These are phyloP conservation scores for Syngnathoides biaculeatus DNA, from an alignment of 2,113 vertebrate genomes.

Conservation along the genomic window DNA sequence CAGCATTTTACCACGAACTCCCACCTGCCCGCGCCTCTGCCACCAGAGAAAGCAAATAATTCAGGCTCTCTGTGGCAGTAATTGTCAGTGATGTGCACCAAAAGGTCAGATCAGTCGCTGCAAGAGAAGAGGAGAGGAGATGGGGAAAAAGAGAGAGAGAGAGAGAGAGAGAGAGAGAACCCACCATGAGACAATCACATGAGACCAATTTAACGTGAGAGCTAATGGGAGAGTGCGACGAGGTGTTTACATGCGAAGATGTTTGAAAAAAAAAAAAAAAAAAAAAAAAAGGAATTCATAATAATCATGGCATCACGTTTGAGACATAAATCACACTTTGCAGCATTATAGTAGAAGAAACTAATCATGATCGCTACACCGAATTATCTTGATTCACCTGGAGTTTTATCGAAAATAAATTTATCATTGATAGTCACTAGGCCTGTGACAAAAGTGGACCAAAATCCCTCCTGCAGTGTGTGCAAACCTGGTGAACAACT, in stretches of 20 bases:
- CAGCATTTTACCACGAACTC: constrained; percentile 74
- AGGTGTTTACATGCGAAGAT: neutral
- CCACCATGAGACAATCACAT: constrained; percentile 65
- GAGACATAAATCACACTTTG: too few relatives aligned
- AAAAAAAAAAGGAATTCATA: neutral
- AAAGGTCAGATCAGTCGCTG: constrained; percentile 79
- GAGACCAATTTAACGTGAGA: constrained; percentile 72
- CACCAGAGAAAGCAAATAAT: constrained; percentile 76
- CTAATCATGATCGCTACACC: too few relatives aligned
- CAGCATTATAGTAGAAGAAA: too few relatives aligned
- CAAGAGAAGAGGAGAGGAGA: constrained; percentile 61
- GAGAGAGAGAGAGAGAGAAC: constrained; percentile 30
- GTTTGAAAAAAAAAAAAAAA: neutral
- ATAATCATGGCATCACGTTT: too few relatives aligned
- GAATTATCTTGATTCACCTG: too few relatives aligned
- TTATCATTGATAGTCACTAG: too few relatives aligned
- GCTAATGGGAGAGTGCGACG: constrained; percentile 50
- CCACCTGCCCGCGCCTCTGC: constrained; percentile 68
- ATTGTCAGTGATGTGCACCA: constrained; percentile 77
- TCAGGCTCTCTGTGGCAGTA: constrained; percentile 79
- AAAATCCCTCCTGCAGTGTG: too few relatives aligned
- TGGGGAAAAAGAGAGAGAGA: constrained; percentile 19
- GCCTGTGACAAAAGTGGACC: too few relatives aligned
- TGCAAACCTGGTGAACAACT: too few relatives aligned
- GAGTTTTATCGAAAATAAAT: too few relatives aligned